Conservation (phyloP, 2,888 invertebrate genomes). For the Chymomyza fuscimana region DNA sequence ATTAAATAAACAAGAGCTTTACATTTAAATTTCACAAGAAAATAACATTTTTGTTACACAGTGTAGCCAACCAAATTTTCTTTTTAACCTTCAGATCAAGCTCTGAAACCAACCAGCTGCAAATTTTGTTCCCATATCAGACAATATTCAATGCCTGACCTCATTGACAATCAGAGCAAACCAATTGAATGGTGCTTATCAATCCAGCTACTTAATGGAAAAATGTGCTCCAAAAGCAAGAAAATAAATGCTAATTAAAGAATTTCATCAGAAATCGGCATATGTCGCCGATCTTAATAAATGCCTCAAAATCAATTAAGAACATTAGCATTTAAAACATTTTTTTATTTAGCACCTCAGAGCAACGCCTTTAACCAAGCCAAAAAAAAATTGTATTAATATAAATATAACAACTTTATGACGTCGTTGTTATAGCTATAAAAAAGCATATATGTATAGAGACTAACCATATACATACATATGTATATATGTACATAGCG, state of each 20-base stretch:
- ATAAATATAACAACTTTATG: background rate
- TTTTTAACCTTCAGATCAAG: background rate
- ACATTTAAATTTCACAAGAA: too few species aligned
- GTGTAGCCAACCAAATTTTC: background rate
- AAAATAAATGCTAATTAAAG: background rate
- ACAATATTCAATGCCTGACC: background rate
- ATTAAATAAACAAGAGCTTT: too few species aligned
- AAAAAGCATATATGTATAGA: background rate
- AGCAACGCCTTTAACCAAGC: background rate
- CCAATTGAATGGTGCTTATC: background rate
- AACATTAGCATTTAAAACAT: background rate
- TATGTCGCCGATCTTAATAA: background rate
- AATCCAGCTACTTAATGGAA: background rate
- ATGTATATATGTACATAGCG: constrained; percentile 30
- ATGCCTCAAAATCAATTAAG: background rate
- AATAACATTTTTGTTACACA: background rate
- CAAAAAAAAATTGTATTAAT: background rate
- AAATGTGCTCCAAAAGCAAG: background rate
- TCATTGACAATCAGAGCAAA: background rate
- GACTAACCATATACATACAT: too few species aligned
- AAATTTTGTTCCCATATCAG: background rate
- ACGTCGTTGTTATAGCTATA: background rate
- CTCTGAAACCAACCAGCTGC: background rate
- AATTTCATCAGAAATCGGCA: constrained; percentile 1
- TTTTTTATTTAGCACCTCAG: constrained; percentile 1